Conservation (phyloP, 2,113 vertebrate species). For the Riparia riparia region DNA sequence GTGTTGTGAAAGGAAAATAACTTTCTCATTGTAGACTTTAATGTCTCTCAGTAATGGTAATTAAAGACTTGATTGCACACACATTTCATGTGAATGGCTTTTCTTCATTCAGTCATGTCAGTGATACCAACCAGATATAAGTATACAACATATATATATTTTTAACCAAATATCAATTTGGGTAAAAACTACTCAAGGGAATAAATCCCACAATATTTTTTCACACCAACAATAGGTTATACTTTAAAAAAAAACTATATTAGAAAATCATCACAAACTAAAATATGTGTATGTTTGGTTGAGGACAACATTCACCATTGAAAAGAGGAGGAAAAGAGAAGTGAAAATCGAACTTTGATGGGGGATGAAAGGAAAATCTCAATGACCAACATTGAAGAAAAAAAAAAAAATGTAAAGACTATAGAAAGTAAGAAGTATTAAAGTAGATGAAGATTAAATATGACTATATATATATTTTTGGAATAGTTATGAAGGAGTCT, state of each 20-base stretch:
- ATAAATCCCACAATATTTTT: not conserved
- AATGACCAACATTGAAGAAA: not conserved
- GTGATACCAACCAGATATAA: not conserved
- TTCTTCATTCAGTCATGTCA: not conserved
- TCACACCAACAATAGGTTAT: not conserved
- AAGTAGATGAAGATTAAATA: not conserved
- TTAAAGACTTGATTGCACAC: not conserved
- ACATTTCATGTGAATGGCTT: not conserved
- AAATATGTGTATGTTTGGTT: not conserved
- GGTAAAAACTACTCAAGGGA: not conserved
- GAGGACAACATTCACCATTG: not conserved
- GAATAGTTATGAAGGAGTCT: not conserved
- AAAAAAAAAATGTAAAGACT: not conserved
- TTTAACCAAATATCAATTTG: too few relatives aligned
- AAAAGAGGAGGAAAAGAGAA: not conserved
- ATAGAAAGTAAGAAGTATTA: not conserved
- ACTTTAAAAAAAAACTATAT: not conserved
- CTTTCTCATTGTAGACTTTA: not conserved
- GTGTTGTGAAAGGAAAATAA: not conserved
- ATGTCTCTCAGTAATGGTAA: not conserved
- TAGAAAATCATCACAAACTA: not conserved
- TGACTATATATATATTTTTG: not conserved
- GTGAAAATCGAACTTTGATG: not conserved
- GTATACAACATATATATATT: not conserved
- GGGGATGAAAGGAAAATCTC: not conserved